Evolutionary conservation across 2,113 vertebrate genomes (phyloP), one percentile per base, ranked within the genome.

Genomic region (Calcarius ornatus): DNA sequence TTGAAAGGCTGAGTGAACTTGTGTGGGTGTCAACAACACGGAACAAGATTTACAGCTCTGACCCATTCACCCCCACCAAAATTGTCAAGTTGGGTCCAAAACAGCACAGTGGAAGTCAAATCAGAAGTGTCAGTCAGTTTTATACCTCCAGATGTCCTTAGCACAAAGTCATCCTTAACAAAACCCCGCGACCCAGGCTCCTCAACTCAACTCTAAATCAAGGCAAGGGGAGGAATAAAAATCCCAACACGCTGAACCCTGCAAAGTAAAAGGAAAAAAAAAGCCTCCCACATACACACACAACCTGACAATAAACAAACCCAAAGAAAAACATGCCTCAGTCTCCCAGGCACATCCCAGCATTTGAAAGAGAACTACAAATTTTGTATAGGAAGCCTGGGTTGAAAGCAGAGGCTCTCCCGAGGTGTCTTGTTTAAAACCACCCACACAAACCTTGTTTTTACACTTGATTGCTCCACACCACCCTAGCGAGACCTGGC

Each of bases 71-170:
- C 93, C 88, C 92, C 93, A 94, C 96, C 92, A 63, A 91, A 96
- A 95, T 81, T 61, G 96, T 93, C 90, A 79, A 88, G 83, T 72
- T 94, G 80, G 69, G 90, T 95, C 95, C 95, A 96, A 88, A 95
- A 91, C 94, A 81, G 95, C 81, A 60, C 86, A 78, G 91, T 25
- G 40, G 73, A 95, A 84, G 85, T 96, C 94, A 57, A 64, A 88
- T 83, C 92, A 88, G 76, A 90, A 94, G 77, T 61, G 94, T 95
- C 93, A 94, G 82, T 92, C 94, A 86, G 86, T 94, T 97, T 96
- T 95, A 93, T 93, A 92, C 76, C 88, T 96, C 95, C 93, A 96
- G 95, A 97, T 96, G 95, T 95, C 95, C 93, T 94, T 84, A 95
- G 82, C 84, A 96, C 82, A 92, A 93, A 96, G 92, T 96, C 92